Percentiles rank a stretch among this genome's conserved stretches.
These are phyloP conservation scores for Drosophila takahashii DNA, from an alignment of 1,140 invertebrate genomes.

Conservation along the genomic window DNA sequence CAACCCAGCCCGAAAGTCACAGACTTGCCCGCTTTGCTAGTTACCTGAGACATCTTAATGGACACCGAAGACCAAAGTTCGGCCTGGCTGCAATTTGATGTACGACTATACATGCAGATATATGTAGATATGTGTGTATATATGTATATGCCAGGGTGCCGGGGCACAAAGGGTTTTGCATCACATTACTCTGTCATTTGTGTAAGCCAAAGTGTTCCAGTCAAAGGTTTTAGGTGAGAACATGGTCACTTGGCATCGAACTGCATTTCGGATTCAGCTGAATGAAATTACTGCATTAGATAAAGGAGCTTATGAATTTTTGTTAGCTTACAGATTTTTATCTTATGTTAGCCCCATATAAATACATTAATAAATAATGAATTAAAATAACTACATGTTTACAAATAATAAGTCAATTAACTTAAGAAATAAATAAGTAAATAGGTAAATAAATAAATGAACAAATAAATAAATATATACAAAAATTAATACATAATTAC, in stretches of 20 bases:
- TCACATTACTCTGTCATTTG: neutral
- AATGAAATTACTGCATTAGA: neutral
- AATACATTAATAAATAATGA: no score
- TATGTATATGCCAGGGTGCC: conserved; percentile 9
- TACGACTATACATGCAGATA: neutral
- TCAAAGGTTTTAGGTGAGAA: neutral
- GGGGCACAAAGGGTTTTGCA: conserved; percentile 14
- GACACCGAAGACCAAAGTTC: conserved; percentile 68
- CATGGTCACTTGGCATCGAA: neutral
- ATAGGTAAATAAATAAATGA: no score
- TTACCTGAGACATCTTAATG: conserved; percentile 76
- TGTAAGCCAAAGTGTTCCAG: neutral
- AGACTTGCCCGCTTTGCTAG: conserved; percentile 13
- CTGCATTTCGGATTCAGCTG: neutral
- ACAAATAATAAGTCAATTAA: no score
- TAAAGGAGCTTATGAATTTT: neutral
- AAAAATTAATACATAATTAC: no score
- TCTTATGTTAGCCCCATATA: no score
- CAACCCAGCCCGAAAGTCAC: neutral
- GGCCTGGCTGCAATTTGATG: conserved; percentile 32
- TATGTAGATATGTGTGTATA: no score
- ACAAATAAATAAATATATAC: no score
- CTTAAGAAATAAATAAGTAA: no score
- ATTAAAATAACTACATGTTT: no score
- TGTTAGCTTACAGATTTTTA: neutral